Evolutionary conservation across 2,888 invertebrate species (phyloP).

Genomic region (Neoitamus cyanurus): DNA sequence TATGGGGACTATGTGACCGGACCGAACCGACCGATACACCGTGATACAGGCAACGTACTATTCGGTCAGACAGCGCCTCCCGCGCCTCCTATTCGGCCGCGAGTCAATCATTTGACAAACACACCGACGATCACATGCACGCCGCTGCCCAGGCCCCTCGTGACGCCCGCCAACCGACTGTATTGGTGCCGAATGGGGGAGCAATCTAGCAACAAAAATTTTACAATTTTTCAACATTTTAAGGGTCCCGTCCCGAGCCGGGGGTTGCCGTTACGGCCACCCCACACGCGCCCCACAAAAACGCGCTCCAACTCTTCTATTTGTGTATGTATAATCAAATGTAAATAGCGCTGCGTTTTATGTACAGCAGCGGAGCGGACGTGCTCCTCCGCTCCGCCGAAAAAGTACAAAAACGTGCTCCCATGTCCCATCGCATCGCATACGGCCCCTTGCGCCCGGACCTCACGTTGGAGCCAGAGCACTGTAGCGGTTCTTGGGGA

Average conservation of each 20-base stretch:
- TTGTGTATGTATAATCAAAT: conserved; percentile 33
- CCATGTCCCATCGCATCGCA: not conserved
- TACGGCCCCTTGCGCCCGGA: no score
- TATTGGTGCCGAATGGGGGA: not conserved
- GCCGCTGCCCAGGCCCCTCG: not conserved
- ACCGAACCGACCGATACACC: conserved; percentile 35
- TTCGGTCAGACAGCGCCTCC: conserved; percentile 32
- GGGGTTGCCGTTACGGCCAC: not conserved
- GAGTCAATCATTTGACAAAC: conserved; percentile 44
- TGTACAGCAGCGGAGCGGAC: conserved; percentile 26
- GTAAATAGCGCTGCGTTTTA: conserved; percentile 39
- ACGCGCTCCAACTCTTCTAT: not conserved
- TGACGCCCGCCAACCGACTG: not conserved
- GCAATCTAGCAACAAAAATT: conserved; percentile 38
- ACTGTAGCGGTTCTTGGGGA: conserved; percentile 1
- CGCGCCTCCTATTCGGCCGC: conserved; percentile 38
- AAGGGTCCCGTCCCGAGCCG: conserved; percentile 16
- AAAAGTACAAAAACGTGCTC: conserved; percentile 41
- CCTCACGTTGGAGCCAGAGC: no score
- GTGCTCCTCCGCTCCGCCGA: conserved; percentile 4
- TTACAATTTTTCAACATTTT: conserved; percentile 47
- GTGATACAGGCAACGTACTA: conserved; percentile 26
- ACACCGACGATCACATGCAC: not conserved
- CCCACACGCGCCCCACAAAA: not conserved
- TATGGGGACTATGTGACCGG: conserved; percentile 32